Evolutionary conservation across 2,113 vertebrate species (phyloP).

Genomic region (Amblyopsis rosae): DNA sequence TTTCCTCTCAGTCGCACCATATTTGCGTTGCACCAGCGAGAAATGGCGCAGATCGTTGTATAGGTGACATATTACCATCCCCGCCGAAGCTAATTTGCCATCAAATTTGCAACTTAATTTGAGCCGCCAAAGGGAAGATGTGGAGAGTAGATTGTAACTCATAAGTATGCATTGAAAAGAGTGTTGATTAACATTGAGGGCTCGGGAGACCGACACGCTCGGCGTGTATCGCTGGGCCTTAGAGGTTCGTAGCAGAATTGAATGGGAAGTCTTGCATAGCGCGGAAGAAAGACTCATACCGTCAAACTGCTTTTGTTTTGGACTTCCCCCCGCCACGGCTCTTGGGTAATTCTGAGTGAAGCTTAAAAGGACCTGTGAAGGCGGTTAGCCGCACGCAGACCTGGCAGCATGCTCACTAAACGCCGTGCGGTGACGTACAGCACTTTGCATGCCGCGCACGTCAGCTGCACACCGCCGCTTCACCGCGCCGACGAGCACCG

Average conservation of each 20-base stretch:
- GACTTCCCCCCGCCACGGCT: constrained; percentile 46
- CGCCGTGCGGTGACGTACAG: constrained; percentile 44
- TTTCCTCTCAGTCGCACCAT: constrained; percentile 40
- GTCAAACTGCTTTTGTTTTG: constrained; percentile 39
- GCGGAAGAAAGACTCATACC: constrained; percentile 52
- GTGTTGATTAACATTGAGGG: constrained; percentile 70
- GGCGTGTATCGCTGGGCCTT: constrained; percentile 64
- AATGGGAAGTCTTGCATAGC: constrained; percentile 69
- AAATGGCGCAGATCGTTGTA: constrained; percentile 41
- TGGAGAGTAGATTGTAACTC: constrained; percentile 68
- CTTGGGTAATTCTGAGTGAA: constrained; percentile 55
- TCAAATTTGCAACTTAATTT: constrained; percentile 69
- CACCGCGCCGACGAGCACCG: constrained; percentile 28
- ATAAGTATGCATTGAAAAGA: constrained; percentile 72
- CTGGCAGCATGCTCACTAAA: constrained; percentile 53
- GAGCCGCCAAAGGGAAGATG: constrained; percentile 64
- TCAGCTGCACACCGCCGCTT: background rate
- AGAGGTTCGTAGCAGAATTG: constrained; percentile 58
- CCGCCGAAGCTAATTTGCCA: constrained; percentile 65
- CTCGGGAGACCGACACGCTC: constrained; percentile 57
- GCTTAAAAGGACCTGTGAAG: constrained; percentile 59
- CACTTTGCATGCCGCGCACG: constrained; percentile 32
- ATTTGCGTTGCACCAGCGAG: constrained; percentile 19
- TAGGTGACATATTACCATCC: constrained; percentile 61
- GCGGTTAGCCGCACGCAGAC: constrained; percentile 49